Base-by-base conservation (phyloP, 2,888 invertebrate species). In the Polia nebulosa region DNA sequence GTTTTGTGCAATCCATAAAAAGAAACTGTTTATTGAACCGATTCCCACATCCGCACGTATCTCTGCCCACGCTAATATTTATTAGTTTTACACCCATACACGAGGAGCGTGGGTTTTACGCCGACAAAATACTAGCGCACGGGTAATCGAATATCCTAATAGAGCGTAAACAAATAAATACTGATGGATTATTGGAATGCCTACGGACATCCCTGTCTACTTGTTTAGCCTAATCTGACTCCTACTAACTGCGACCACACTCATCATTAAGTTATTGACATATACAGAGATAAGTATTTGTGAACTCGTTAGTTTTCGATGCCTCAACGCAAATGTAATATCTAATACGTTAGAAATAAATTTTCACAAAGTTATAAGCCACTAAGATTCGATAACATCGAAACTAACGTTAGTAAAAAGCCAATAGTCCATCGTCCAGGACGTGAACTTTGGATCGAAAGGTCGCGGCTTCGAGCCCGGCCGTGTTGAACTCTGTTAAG, bases 381-480 rank as follows among this genome's bases (percentile, higher is more conserved):
- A 22, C 45, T 75, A 39, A 61, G 44, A 57, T 65, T 49, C 27
- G 52, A 78, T 68, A 79, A 53, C 25, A 52, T 63, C 36, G 47
- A 75, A 80, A 77, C 63, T 64, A 80, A 70, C 56, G 47, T 58
- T 61, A 63, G 52, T 76, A 61, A 70, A 80, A 77, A 61, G 55
- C 36, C 60, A 59, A 64, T 76, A 76, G 77, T 32, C 56, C 45
- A 44, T 51, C 56, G 69, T 56, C 51, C 53, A 61, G 69, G 76
- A 81, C 58, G 61, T 80, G 64, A 80, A 77, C 81, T 62, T 65
- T 52, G 57, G 57, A 71, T 59, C 64, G 15, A 66, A 81, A 78
- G 79, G 69, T 79, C 74, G 74, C 13, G 63, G 49, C 60, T 67
- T 80, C 47, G 27, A 51, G 45, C 59, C 25, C 60, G 53, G 63